These are phyloP conservation scores for Paratilapia polleni DNA, from an alignment of 2,113 vertebrate species.

Conservation along the genomic window DNA sequence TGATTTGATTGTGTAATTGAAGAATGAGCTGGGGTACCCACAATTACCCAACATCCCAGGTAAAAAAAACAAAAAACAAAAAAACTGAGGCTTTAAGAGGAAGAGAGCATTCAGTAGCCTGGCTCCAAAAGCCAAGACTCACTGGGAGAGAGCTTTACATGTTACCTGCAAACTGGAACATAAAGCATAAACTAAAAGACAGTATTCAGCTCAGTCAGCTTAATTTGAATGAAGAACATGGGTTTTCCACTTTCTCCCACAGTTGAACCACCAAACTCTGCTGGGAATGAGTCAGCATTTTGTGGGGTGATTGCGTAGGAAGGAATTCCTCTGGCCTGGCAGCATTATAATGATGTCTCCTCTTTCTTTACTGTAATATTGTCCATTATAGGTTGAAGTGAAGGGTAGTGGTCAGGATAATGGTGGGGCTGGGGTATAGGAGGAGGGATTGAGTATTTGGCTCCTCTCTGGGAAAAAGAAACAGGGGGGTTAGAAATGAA, in stretches of 20 bases:
- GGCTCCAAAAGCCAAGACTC: no score
- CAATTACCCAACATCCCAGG: not conserved
- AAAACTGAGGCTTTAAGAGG: fast-evolving
- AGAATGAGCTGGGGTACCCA: not conserved
- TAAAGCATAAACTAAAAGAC: not conserved
- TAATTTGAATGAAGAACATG: conserved; percentile 16
- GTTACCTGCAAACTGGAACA: conserved; percentile 16
- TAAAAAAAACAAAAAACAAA: no score
- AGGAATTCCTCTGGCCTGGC: conserved; percentile 74
- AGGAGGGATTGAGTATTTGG: conserved; percentile 63
- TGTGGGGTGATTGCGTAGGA: conserved; percentile 74
- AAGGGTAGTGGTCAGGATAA: conserved; percentile 68
- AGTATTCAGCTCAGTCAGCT: conserved; percentile 2
- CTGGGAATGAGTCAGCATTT: conserved; percentile 71
- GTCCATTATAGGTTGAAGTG: conserved; percentile 72
- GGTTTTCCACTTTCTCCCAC: conserved; percentile 44
- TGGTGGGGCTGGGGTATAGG: conserved; percentile 51
- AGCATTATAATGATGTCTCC: conserved; percentile 62
- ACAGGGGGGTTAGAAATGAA: conserved; percentile 57
- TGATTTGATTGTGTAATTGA: not conserved
- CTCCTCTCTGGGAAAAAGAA: conserved; percentile 69
- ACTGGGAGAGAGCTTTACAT: not conserved
- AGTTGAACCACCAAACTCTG: conserved; percentile 56
- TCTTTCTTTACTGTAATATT: conserved; percentile 70
- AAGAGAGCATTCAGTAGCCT: not conserved